Evolutionary conservation across 2,888 invertebrate genomes (phyloP).

Genomic region (Pseudococcus longispinus): DNA sequence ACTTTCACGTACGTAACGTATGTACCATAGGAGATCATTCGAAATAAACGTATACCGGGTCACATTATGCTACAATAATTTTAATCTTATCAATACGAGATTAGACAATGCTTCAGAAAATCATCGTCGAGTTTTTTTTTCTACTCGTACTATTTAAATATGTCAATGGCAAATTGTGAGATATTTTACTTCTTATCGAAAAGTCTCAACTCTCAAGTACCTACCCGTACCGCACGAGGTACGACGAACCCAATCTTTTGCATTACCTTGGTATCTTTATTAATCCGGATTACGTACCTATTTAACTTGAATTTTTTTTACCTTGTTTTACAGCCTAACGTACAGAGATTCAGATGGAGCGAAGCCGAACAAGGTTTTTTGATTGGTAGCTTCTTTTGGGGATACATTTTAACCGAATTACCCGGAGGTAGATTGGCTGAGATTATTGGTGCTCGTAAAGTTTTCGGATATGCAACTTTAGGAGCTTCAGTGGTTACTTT

Average conservation of each 20-base stretch:
- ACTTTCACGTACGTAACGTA: not conserved
- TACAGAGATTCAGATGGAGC: constrained; percentile 74
- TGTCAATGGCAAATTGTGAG: not conserved
- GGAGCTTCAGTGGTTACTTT: constrained; percentile 81
- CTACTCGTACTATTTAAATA: not conserved
- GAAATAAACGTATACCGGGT: not conserved
- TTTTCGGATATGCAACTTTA: constrained; percentile 87
- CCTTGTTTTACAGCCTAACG: not conserved
- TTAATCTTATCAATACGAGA: not conserved
- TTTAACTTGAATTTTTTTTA: not conserved
- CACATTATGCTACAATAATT: not conserved
- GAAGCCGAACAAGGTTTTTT: constrained; percentile 80
- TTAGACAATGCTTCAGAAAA: not conserved
- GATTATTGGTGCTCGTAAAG: constrained; percentile 79
- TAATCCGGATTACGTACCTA: not conserved
- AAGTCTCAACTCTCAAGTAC: not conserved
- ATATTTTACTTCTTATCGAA: not conserved
- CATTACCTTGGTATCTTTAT: not conserved
- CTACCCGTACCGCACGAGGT: not conserved
- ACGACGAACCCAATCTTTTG: not conserved
- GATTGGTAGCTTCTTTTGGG: constrained; percentile 90
- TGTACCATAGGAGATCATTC: not conserved
- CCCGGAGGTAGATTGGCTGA: constrained; percentile 88
- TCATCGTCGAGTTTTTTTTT: not conserved
- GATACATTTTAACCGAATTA: constrained; percentile 86